Evolutionary conservation across 2,113 vertebrate species (phyloP), one percentile per base, ranked within the genome.

Genomic region (Myotis brandtii): DNA sequence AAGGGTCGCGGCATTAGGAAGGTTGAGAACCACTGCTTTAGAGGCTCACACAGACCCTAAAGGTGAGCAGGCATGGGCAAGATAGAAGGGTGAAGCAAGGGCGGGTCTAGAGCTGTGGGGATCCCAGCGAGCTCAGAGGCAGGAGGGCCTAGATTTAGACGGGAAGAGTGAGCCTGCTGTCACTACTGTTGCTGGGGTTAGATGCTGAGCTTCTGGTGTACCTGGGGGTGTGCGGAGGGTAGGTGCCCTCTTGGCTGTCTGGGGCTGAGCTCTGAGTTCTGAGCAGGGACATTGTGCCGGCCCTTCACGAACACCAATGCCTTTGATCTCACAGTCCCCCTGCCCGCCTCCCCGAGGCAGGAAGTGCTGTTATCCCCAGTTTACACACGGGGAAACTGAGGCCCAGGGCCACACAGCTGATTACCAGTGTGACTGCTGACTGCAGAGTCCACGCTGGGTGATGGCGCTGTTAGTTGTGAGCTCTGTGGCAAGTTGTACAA

Each of bases 181-280:
- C 59, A 12, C 48, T 17, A 9, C 79, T 30, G 30, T 21, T 13
- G 18, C 2, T 23, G 9, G 30, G 6, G 81, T 3, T 2, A 20
- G 76, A 1, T 0, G 0, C 79, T 7, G 62, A 1, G 14, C 10
- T 14, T 23, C 73, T 54, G 40, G 14, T 20, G 20, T 20, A 2
- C 50, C 62, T 40, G 30, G n/a, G 32, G 43, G 13, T 6, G 50
- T 52, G 40, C 0, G 17, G 30, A n/a, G 5, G 23, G 52, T 3
- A 16, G 17, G 83, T 14, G 43, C 23, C 20, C 27, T 5, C 43
- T 34, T 3, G 7, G 64, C 64, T 70, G 64, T 30, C 34, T 14
- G 43, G 62, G 23, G 46, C 30, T 30, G 37, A 12, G 6, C 56
- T 40, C 56, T 12, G 8, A 0, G 12, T 18, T 62, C 79, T 54